Base-by-base conservation (phyloP, 2,797 vertebrate genomes). In the Gadopsis bispinosus region DNA sequence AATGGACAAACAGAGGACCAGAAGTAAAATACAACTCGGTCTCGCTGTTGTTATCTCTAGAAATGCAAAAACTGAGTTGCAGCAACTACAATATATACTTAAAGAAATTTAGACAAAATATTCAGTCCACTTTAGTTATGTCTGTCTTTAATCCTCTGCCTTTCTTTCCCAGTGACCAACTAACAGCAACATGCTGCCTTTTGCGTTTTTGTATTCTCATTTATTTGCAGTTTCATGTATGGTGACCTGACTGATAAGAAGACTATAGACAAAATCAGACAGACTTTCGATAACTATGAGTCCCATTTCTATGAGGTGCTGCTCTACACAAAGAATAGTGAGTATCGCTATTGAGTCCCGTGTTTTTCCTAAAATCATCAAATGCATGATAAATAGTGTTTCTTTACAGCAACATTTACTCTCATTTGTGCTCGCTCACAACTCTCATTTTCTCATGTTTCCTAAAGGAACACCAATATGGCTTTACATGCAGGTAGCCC, bases 401-500 rank as follows among this genome's bases (percentile, higher is more conserved):
- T 54, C 19, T 55, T 37, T 37, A 37, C 16, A 16, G 1, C 11
- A 62, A 33, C 43, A 31, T 35, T 53, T 47, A 47, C 0, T 55
- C 26, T 0, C 0, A 14, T 50, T 48, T 53, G n/a, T 53, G 8
- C 4, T 62, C 33, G 68, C 17, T 60, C 5, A 35, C 1, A 26
- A 14, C 7, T 53, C 20, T 66, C 1, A 19, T 51, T 66, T 33
- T 16, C 47, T 56, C 33, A 10, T 50, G 26, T 73, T 66, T 75
- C 41, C 48, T 53, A 37, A 90, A 99, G 98, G 97, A 93, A 97
- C 96, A 22, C 98, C 98, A 0, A 97, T 99, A 88, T 99, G 98
- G 98, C 98, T 99, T 88, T 99, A 99, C 91, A 99, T 99, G 98
- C 98, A 99, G 94, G 97, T 99, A 54, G 98, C 98, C 69, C 98